Evolutionary conservation across 1,140 invertebrate species (phyloP).

Genomic region (Caenorhabditis tropicalis): DNA sequence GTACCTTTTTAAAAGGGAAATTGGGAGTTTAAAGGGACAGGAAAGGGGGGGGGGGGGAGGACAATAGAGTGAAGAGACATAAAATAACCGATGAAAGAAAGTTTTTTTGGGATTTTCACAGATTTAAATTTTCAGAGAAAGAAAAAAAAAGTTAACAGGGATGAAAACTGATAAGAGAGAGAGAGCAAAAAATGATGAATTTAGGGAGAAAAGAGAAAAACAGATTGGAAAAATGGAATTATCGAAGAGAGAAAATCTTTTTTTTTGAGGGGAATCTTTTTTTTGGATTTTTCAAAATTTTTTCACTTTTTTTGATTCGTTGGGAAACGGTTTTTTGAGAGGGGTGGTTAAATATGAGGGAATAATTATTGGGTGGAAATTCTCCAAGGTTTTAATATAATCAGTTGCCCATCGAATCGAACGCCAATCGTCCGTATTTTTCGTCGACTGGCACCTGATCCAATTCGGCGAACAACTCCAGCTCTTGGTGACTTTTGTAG

Average conservation of each 20-base stretch:
- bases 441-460: neutral
- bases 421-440: conserved; percentile 2
- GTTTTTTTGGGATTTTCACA: conserved; percentile 19
- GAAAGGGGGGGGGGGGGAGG: no score
- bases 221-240: neutral
- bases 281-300: neutral
- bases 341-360: neutral
- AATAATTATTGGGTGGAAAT: no score
- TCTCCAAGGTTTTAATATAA: no score
- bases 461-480: conserved; percentile 15
- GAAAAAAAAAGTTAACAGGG: neutral
- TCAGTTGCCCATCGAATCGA: conserved; percentile 1
- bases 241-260: neutral
- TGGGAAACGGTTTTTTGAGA: no score
- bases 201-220: neutral
- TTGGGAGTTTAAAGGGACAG: no score
- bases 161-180: neutral
- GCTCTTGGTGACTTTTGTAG: neutral
- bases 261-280: neutral
- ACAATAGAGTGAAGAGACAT: neutral
- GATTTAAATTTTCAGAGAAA: conserved; percentile 5
- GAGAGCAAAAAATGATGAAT: neutral
- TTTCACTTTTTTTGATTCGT: neutral
- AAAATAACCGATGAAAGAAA: neutral
- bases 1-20: conserved; percentile 16